Evolutionary conservation across 2,797 vertebrate genomes (phyloP), one percentile per base, ranked within the genome.

Genomic region (Tragopan temminckii): DNA sequence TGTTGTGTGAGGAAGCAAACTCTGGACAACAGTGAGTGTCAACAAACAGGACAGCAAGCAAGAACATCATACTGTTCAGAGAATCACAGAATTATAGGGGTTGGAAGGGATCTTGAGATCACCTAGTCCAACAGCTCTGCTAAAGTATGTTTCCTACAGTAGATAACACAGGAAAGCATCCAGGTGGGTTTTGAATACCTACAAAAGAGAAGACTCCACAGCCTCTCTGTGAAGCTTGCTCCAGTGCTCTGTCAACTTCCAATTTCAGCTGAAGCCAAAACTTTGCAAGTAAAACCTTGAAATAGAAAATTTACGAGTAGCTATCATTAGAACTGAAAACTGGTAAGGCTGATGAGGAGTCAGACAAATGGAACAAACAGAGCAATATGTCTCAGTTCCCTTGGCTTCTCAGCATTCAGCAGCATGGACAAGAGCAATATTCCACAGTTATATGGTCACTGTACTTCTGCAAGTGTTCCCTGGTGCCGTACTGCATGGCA

Each of bases 331-430:
- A 91, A 80, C 33, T n/a, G 61, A 69, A 72, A 83, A 76, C 19
- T 19, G 33, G 58, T 40, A 25, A 57, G n/a, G 40, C 11, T 58
- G 71, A 78, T 66, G 64, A 59, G 61, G 53, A 79, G 57, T 38
- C 75, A 80, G 23, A 50, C 23, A 67, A 79, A 58, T 12, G 64
- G 43, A 70, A 74, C 21, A 62, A 80, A 42, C 11, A 80, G 38
- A 85, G 75, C 52, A 61, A 27, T 23, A 7, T 35, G 42, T 85
- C 85, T 66, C 66, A 43, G 20, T 43, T 84, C 57, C 38, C 23
- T 46, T 2, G 0, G 1, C 74, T 53, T 82, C 70, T n/a, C 63
- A 70, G 57, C 0, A 0, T 31, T 93, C 69, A 45, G 58, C 10
- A 59, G 7, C 19, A 48, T 72, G 57, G 85, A 57, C 31, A 64